Base-by-base conservation (phyloP, 2,797 vertebrate species). In the Morus bassanus region DNA sequence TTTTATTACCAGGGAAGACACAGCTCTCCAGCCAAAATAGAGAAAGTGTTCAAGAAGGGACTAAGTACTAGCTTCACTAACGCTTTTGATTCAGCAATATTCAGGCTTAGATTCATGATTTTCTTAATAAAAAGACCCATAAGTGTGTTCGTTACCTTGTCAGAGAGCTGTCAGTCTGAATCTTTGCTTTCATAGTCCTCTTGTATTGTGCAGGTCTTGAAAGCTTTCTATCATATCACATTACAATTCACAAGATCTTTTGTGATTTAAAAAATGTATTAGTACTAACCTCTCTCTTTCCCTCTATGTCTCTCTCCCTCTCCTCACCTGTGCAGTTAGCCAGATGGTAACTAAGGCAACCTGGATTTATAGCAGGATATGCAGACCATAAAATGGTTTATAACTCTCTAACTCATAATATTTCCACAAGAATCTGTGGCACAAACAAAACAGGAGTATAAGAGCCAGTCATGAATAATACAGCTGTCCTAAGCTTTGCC, bases 271-370 rank as follows among this genome's bases (percentile, higher is more conserved):
- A 87, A 91, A 91, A 65, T 37, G 11, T 50, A 45, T 96, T 91
- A 80, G 27, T 51, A 93, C 64, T 89, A 91, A 94, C 88, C 31
- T 93, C 56, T 79, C 23, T 63, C 25, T n/a, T 70, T 73, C 28
- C 30, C 13, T 84, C 59, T 81, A 5, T 5, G 18, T 69, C 17
- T 53, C 39, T 77, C 81, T 59, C 21, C 43, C 57, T 70, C 33
- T 5, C 43, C 65, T 96, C 54, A 95, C 89, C 92, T 96, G 78
- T 89, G 81, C 57, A 94, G 70, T 84, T 96, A 95, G 64, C 59
- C 81, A 91, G 85, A 94, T 81, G 87, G 95, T 92, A 96, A 84
- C 89, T 95, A 92, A 93, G 95, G 91, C 84, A 96, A 93, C 78
- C 64, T 93, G 79, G 84, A 89, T 91, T 94, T 93, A 92, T 35